phyloP scores from a whole-genome alignment of 1,140 invertebrate species.

The Drosophila parabipectinata region DNA sequence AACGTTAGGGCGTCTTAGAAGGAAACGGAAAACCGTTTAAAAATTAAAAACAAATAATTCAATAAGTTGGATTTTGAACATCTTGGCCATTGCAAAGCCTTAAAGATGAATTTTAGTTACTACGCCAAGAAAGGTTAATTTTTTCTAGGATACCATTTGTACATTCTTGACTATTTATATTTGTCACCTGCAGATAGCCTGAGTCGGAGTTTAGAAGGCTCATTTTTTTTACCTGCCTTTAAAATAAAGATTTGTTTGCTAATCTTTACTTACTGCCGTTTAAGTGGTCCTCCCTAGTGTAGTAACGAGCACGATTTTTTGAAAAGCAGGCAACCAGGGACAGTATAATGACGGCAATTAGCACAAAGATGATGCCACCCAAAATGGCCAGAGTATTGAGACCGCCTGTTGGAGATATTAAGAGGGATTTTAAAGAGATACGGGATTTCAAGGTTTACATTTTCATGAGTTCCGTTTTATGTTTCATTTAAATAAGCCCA shows the following conservation, averaged over 20 bases:
- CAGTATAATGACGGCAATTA: conserved; percentile 82
- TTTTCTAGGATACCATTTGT: too few relatives aligned
- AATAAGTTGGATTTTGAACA: too few relatives aligned
- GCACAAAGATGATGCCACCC: conserved; percentile 83
- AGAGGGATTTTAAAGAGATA: conserved; percentile 3
- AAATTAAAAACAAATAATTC: neutral
- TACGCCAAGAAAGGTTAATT: too few relatives aligned
- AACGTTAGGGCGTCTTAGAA: neutral
- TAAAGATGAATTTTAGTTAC: too few relatives aligned
- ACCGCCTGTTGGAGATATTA: conserved; percentile 59
- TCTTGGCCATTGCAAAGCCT: too few relatives aligned
- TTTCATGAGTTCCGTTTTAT: neutral
- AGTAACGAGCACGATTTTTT: conserved; percentile 88
- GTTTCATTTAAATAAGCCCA: neutral
- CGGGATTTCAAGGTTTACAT: neutral
- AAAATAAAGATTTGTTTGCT: conserved; percentile 37
- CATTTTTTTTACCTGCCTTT: conserved; percentile 18
- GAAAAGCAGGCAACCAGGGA: conserved; percentile 85
- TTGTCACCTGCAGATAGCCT: too few relatives aligned
- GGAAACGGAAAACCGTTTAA: neutral
- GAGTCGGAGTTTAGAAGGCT: too few relatives aligned
- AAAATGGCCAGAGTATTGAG: conserved; percentile 83
- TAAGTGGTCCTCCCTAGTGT: conserved; percentile 88
- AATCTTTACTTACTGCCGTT: conserved; percentile 69
- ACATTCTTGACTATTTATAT: too few relatives aligned